Base-by-base conservation (phyloP, 1,140 invertebrate genomes). In the Platyscapa corneri region DNA sequence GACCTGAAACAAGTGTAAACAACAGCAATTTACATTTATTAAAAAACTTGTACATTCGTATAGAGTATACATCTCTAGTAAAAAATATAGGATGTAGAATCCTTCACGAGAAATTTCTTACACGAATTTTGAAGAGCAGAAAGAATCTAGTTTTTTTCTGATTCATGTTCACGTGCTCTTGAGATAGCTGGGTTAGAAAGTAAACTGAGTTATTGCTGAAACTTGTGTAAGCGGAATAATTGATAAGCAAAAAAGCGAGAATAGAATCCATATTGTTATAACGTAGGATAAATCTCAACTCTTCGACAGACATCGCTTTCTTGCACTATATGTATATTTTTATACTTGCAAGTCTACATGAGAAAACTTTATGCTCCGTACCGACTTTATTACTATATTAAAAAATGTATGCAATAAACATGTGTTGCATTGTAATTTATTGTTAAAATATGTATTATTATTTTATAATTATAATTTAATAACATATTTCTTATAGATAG, bases 181-280 rank as follows among this genome's bases (percentile, higher is more conserved):
- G n/a, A n/a, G n/a, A n/a, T n/a, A n/a, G n/a, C n/a, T n/a, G 67
- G 65, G 65, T 70, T 80, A 14, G 78, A 80, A 80, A 67, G 60
- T 72, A 39, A 34, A 34, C 23, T 72, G 42, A 70, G 46, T 82
- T 72, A 82, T 72, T 30, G 42, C 80, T 65, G 27, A 65, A 80
- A 67, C 78, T 78, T 67, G 60, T 80, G 64, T 67, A 80, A 64
- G 60, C 78, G 37, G 60, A 64, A 80, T 80, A 80, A 80, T 65
- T 30, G 78, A 67, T 80, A 80, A 65, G 78, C 56, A 42, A 32
- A 60, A 78, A 78, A 64, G 30, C 5, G 0, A 37, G 67, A n/a
- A 10, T 23, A n/a, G 46, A 74, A 74, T 34, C 23, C 27, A 80
- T 42, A 65, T 80, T 65, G 37, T 80, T 65, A 46, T 80, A 65